Percentiles rank a stretch among this genome's conserved stretches.
These are phyloP conservation scores for Ligdia adustata DNA, from an alignment of 2,888 invertebrate genomes.

Conservation along the genomic window DNA sequence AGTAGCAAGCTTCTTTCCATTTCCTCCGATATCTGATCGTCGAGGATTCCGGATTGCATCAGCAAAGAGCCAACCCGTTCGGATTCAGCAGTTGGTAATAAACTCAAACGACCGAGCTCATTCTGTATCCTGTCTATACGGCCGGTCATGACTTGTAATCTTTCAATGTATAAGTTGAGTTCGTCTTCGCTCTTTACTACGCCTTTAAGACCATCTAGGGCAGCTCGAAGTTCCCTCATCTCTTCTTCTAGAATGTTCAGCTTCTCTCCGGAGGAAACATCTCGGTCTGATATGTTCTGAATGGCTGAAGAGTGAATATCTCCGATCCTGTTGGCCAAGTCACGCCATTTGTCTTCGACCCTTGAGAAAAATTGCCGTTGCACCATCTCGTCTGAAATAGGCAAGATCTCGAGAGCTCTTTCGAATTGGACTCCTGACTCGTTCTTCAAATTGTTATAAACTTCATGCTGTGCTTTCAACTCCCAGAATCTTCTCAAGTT, in stretches of 20 bases:
- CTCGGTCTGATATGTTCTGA: conserved; percentile 88
- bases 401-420: conserved; percentile 90
- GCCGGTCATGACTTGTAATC: conserved; percentile 89
- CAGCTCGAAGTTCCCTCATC: conserved; percentile 87
- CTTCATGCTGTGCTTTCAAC: conserved; percentile 93
- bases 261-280: conserved; percentile 90
- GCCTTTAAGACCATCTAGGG: conserved; percentile 89
- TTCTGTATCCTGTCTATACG: conserved; percentile 91
- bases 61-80: conserved; percentile 90
- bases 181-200: conserved; percentile 93
- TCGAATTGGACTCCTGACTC: conserved; percentile 90
- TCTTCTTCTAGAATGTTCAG: conserved; percentile 90
- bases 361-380: conserved; percentile 91
- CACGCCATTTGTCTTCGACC: conserved; percentile 90
- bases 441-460: conserved; percentile 90
- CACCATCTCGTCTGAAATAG: conserved; percentile 92
- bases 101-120: conserved; percentile 89
- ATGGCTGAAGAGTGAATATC: conserved; percentile 87
- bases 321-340: conserved; percentile 85
- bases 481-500: conserved; percentile 95
- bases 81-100: conserved; percentile 89
- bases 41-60: conserved; percentile 88
- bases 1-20: conserved; percentile 89
- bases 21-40: conserved; percentile 90
- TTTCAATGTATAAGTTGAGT: conserved; percentile 90